Percentiles rank a stretch among this genome's conserved stretches.
Evolutionary conservation across 30 jellyfish, hydroid and myxozoan genomes (phyloP).

Genomic region (Mastigias papua): DNA sequence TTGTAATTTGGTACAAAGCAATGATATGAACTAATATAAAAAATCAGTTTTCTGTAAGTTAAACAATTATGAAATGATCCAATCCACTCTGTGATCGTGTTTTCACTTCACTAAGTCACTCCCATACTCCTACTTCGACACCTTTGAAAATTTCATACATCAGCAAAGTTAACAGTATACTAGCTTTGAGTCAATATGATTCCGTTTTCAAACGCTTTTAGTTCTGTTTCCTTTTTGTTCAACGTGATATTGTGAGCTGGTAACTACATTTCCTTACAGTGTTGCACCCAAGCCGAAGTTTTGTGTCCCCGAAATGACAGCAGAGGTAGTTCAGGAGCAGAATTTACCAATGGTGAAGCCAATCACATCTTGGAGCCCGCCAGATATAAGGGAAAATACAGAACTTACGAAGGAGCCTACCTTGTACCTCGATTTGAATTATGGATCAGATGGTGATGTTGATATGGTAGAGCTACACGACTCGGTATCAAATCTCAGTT

Average conservation of each 20-base stretch:
- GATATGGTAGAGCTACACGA: conserved; percentile 43
- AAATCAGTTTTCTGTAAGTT: too few species aligned
- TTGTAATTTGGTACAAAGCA: too few species aligned
- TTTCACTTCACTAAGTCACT: too few species aligned
- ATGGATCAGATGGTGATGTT: conserved; percentile 70
- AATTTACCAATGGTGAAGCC: background rate
- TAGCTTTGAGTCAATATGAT: too few species aligned
- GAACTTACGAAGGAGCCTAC: conserved; percentile 55
- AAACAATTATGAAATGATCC: too few species aligned
- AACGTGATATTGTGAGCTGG: background rate
- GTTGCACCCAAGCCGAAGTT: conserved; percentile 20
- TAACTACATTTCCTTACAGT: background rate
- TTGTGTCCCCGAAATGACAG: conserved; percentile 15
- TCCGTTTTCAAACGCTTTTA: too few species aligned
- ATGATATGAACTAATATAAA: too few species aligned
- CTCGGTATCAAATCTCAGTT: conserved; percentile 7
- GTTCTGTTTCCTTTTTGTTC: too few species aligned
- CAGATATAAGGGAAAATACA: conserved; percentile 44
- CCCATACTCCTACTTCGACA: too few species aligned
- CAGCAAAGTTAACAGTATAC: too few species aligned
- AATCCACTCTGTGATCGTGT: too few species aligned
- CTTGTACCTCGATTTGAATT: conserved; percentile 47
- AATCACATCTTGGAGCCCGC: conserved; percentile 10
- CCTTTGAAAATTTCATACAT: too few species aligned
- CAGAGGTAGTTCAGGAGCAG: conserved; percentile 3